Evolutionary conservation across 2,797 vertebrate genomes (phyloP).

Genomic region (Lindbergichthys nudifrons): DNA sequence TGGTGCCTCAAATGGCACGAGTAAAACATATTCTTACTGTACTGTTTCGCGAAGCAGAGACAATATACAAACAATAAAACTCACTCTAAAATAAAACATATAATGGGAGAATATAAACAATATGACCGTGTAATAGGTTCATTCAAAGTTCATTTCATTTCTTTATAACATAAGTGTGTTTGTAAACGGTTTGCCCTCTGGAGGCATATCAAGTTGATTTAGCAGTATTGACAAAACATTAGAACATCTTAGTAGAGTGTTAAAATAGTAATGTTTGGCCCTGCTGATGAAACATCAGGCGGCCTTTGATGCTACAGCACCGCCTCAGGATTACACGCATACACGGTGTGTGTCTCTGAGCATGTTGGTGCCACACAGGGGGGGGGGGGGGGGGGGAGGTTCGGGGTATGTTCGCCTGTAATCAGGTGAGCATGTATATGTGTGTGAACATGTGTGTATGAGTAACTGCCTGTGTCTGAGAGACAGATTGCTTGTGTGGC

Average conservation of each 20-base stretch:
- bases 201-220: constrained; percentile 79
- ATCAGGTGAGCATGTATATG: constrained; percentile 44
- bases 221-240: constrained; percentile 77
- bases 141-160: constrained; percentile 73
- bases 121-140: constrained; percentile 62
- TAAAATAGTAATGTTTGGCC: constrained; percentile 70
- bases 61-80: constrained; percentile 16
- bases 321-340: constrained; percentile 69
- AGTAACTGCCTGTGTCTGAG: constrained; percentile 24
- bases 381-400: too few relatives aligned
- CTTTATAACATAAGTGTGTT: constrained; percentile 63
- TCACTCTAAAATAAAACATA: constrained; percentile 29
- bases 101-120: constrained; percentile 48
- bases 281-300: constrained; percentile 79
- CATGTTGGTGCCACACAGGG: constrained; percentile 26
- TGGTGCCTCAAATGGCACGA: constrained; percentile 4
- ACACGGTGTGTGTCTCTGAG: constrained; percentile 25
- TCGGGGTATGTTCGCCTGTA: constrained; percentile 56
- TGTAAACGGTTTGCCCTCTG: constrained; percentile 70
- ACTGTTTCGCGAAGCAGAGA: constrained; percentile 24
- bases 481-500: constrained; percentile 55
- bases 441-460: constrained; percentile 31
- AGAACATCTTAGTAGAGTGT: constrained; percentile 59
- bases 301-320: constrained; percentile 56
- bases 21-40: neutral